Evolutionary conservation across 2,797 vertebrate genomes (phyloP).

Genomic region (Danionella dracula): DNA sequence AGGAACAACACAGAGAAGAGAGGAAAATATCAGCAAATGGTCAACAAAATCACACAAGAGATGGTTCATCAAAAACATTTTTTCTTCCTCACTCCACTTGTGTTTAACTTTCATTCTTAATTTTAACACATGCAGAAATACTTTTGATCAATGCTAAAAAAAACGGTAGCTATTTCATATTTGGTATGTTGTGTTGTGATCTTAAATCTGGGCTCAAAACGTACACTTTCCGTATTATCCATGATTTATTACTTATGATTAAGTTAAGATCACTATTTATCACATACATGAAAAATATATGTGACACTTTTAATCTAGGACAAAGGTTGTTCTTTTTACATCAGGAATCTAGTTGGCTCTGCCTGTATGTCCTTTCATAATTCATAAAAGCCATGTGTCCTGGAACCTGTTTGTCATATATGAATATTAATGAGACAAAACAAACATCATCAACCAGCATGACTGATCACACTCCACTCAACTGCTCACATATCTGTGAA

Average conservation of each 20-base stretch:
- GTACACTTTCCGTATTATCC: no score
- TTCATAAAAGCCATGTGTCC: constrained; percentile 28
- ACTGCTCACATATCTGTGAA: constrained; percentile 29
- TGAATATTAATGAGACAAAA: constrained; percentile 42
- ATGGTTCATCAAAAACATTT: no score
- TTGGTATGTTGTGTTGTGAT: no score
- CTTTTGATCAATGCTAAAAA: no score
- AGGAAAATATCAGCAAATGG: constrained; percentile 42
- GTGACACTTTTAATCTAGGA: background rate
- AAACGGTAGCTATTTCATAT: no score
- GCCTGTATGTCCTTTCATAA: constrained; percentile 31
- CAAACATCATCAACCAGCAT: constrained; percentile 21
- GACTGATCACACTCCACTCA: constrained; percentile 17
- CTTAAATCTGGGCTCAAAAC: no score
- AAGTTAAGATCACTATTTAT: background rate
- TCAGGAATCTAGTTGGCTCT: background rate
- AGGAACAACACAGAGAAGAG: background rate
- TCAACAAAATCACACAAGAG: constrained; percentile 14
- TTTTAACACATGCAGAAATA: no score
- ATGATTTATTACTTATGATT: background rate
- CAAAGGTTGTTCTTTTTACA: constrained; percentile 57
- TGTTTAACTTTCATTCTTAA: no score
- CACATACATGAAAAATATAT: background rate
- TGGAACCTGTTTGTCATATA: constrained; percentile 12
- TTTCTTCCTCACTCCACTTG: no score